Percentiles rank a stretch among this genome's conserved stretches.
phyloP scores from a whole-genome alignment of 1,140 invertebrate genomes.

The Drosophila lowei region DNA sequence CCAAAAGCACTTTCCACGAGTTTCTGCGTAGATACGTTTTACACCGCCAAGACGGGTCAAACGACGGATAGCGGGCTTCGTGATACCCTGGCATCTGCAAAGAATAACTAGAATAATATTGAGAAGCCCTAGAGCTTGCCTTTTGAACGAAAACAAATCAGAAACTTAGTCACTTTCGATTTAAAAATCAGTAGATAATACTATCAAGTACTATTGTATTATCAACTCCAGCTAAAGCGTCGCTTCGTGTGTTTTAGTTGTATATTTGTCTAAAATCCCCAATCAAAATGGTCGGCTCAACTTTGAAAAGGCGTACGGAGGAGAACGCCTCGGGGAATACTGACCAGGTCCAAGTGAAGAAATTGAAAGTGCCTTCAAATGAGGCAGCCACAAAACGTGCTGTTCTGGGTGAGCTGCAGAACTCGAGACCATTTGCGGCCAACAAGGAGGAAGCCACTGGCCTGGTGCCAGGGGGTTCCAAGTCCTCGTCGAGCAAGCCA shows the following conservation, averaged over 20 bases:
- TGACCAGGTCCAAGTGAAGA: slow-evolving; percentile 69
- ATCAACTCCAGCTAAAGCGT: slow-evolving; percentile 16
- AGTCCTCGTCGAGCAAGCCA: slow-evolving; percentile 9
- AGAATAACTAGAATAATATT: too few species aligned
- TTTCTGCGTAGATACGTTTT: too few species aligned
- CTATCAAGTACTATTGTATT: slow-evolving; percentile 12
- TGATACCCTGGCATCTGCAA: too few species aligned
- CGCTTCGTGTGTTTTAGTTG: slow-evolving; percentile 15
- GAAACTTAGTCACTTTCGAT: slow-evolving; percentile 23
- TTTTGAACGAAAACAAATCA: slow-evolving; percentile 2
- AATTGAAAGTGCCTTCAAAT: slow-evolving; percentile 63
- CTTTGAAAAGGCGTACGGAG: slow-evolving; percentile 62
- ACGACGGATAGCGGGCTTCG: too few species aligned
- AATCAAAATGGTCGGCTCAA: slow-evolving; percentile 64
- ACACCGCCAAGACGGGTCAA: too few species aligned
- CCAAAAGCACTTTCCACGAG: too few species aligned
- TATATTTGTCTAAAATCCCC: background rate
- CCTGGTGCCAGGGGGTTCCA: background rate
- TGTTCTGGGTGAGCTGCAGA: slow-evolving; percentile 76
- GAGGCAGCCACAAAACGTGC: slow-evolving; percentile 74
- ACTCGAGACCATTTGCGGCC: slow-evolving; percentile 37
- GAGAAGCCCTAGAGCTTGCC: slow-evolving; percentile 18
- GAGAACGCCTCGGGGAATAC: slow-evolving; percentile 72
- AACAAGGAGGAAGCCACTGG: slow-evolving; percentile 31
- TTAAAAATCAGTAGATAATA: slow-evolving; percentile 31